These are phyloP conservation scores for Eretmochelys imbricata DNA, from an alignment of 2,113 vertebrate species.

Conservation along the genomic window DNA sequence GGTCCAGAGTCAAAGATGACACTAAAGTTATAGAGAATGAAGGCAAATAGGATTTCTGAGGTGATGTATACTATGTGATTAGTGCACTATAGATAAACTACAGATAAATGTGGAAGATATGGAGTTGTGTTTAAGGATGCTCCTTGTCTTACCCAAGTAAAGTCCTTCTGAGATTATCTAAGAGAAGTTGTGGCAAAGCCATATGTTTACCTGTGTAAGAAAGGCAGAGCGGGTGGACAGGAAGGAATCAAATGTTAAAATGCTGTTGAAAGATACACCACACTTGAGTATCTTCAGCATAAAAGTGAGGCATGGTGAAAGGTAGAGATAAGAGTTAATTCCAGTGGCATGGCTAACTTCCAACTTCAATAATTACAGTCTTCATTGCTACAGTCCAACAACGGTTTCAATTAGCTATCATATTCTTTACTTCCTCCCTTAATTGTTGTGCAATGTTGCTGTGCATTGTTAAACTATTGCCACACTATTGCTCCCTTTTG, in stretches of 20 bases:
- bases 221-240: neutral
- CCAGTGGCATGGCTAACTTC: neutral
- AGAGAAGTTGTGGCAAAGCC: neutral
- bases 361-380: neutral
- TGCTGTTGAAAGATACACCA: neutral
- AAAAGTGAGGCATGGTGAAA: neutral
- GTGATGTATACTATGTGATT: neutral
- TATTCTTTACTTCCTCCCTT: neutral
- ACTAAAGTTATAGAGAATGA: neutral
- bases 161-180: neutral
- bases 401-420: neutral
- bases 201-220: neutral
- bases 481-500: conserved; percentile 44
- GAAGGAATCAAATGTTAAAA: neutral
- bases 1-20: neutral
- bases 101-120: neutral
- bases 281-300: neutral
- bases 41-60: neutral
- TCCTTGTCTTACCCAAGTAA: neutral
- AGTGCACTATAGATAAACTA: neutral
- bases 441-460: neutral
- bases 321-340: neutral
- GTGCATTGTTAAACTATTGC: conserved; percentile 23
- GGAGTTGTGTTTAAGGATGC: neutral
- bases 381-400: neutral